phyloP scores from a whole-genome alignment of 2,113 vertebrate genomes.

The Otocyon megalotis region DNA sequence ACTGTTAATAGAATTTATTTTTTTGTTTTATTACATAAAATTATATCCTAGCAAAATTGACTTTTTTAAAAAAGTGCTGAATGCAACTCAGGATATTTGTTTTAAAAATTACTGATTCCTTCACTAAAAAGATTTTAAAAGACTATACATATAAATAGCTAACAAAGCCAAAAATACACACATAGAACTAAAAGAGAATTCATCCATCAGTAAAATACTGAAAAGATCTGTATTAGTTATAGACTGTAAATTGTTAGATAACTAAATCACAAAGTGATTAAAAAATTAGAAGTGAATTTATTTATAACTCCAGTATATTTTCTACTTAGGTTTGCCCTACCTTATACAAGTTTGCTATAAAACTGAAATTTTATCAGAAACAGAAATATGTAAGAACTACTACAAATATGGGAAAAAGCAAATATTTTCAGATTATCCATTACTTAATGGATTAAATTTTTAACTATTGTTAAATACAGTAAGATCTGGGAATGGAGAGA shows the following conservation, averaged over 20 bases:
- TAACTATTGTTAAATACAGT: background rate
- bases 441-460: background rate
- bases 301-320: conserved; percentile 8
- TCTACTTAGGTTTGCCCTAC: background rate
- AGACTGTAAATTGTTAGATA: background rate
- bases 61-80: background rate
- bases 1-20: background rate
- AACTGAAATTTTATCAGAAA: conserved; percentile 24
- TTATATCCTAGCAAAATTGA: background rate
- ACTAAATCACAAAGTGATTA: conserved; percentile 16
- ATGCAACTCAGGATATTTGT: background rate
- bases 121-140: background rate
- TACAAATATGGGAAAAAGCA: background rate
- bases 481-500: background rate
- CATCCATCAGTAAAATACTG: background rate
- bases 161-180: background rate
- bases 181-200: background rate
- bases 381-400: background rate
- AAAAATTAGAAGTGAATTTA: conserved; percentile 35
- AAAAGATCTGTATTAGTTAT: background rate
- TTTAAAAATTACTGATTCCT: background rate
- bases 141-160: background rate
- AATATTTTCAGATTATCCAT: background rate
- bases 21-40: background rate
- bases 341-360: background rate